Base-by-base conservation (phyloP, 2,113 vertebrate genomes). In the Colaptes auratus region DNA sequence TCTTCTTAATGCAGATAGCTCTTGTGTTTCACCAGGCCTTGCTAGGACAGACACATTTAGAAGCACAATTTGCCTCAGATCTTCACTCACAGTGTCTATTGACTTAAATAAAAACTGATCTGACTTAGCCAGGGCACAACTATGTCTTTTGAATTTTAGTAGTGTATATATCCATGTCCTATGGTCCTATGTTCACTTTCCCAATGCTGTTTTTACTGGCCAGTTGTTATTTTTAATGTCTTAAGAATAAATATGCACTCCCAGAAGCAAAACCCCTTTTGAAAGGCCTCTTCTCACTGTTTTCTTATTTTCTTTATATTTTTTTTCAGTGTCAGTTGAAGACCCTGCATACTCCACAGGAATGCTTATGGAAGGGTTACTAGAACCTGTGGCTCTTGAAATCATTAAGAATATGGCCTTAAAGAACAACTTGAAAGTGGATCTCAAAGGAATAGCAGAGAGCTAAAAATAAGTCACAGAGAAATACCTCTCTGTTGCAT, bases 101-200 rank as follows among this genome's bases (percentile, higher is more conserved):
- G 42, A 88, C 61, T 93, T 78, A 81, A 90, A 95, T 72, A 15
- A 86, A 86, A 96, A 58, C 27, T 83, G 88, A 90, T 64, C 65
- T 81, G 65, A 82, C 35, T 69, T 78, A 78, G 73, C 21, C 86
- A 55, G 33, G 58, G 73, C 48, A 90, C 7, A 92, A 79, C 93
- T 84, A 69, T 81, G 1, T 28, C 82, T 83, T 90, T 24, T 84
- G 50, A 69, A 82, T 94, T 90, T 86, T 78, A 78, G 4, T 92
- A 64, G 53, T 65, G 75, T 78, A 55, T 12, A 9, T 39, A 36
- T 79, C 8, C 60, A 27, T 78, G 10, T 86, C 83, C 66, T 95
- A 58, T 65, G 66, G 80, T 81, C 24, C 3, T 82, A 20, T 72
- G 15, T 78, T 93, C 13, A 61, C 30, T 73, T 91, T 86, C 61